Evolutionary conservation across 2,888 invertebrate genomes (phyloP).

Genomic region (Neoscelio sp.): DNA sequence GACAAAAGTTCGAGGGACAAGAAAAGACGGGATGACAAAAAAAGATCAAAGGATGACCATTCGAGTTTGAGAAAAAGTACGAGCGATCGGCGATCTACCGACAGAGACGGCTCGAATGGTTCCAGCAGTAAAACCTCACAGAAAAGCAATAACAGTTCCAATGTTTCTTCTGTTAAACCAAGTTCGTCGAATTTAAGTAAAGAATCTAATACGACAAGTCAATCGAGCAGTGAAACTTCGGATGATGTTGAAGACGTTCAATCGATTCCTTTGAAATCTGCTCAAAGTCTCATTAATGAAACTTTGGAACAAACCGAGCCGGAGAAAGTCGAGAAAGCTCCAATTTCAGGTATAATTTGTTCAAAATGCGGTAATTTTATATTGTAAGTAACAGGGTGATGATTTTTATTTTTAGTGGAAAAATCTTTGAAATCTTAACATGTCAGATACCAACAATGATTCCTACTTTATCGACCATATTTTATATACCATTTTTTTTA

Average conservation of each 20-base stretch:
- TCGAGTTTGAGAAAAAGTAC: slow-evolving; percentile 87
- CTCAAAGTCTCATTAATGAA: slow-evolving; percentile 47
- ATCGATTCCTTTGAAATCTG: slow-evolving; percentile 66
- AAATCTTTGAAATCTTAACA: too few relatives aligned
- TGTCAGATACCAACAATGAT: too few relatives aligned
- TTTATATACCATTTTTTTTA: too few relatives aligned
- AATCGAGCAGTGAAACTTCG: slow-evolving; percentile 80
- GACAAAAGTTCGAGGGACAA: slow-evolving; percentile 77
- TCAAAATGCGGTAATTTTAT: neutral
- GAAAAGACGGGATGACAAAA: slow-evolving; percentile 80
- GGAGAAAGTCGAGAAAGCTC: slow-evolving; percentile 32
- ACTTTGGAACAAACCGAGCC: slow-evolving; percentile 28
- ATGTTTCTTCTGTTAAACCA: slow-evolving; percentile 78
- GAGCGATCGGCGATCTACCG: slow-evolving; percentile 89
- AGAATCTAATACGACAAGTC: slow-evolving; percentile 84
- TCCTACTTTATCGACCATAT: too few relatives aligned
- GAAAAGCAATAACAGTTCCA: slow-evolving; percentile 83
- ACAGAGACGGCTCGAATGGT: slow-evolving; percentile 92
- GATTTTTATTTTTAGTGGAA: too few relatives aligned
- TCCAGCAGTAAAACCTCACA: slow-evolving; percentile 82
- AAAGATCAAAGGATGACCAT: slow-evolving; percentile 88
- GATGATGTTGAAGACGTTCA: slow-evolving; percentile 77
- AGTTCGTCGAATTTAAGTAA: slow-evolving; percentile 83
- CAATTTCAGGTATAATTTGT: slow-evolving; percentile 31
- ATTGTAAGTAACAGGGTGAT: too few relatives aligned